Conservation (phyloP, 2,113 vertebrate genomes). For the Paramormyrops kingsleyae region DNA sequence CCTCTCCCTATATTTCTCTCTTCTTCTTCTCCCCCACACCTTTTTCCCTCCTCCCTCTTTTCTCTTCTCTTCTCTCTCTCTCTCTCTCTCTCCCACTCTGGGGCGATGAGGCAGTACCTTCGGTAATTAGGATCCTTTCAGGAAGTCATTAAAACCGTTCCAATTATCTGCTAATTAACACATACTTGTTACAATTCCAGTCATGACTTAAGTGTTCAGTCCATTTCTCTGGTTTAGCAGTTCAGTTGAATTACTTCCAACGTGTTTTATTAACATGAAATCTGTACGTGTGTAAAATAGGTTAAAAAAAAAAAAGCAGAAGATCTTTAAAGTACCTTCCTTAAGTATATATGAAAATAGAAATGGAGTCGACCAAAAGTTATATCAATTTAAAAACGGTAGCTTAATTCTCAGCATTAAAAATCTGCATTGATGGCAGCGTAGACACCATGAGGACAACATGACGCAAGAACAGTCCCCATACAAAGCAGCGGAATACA, state of each 20-base stretch:
- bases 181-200: conserved; percentile 56
- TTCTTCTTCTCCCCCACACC: not conserved
- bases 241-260: not conserved
- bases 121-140: conserved; percentile 17
- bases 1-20: conserved; percentile 1
- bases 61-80: not conserved
- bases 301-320: not conserved
- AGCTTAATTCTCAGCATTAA: not conserved
- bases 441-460: not conserved
- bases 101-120: conserved; percentile 17
- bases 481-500: not conserved
- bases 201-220: conserved; percentile 49
- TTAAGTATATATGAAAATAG: not conserved
- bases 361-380: not conserved
- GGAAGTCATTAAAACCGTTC: conserved; percentile 63
- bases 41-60: not conserved
- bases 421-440: not conserved
- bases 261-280: not conserved
- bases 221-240: not conserved
- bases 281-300: not conserved
- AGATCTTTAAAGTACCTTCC: not conserved
- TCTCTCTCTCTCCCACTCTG: not conserved
- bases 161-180: conserved; percentile 67
- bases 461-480: not conserved
- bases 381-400: not conserved